Percentiles rank a stretch among this genome's conserved stretches.
Conservation (phyloP, 2,888 invertebrate species). For the Athalia cordata region DNA sequence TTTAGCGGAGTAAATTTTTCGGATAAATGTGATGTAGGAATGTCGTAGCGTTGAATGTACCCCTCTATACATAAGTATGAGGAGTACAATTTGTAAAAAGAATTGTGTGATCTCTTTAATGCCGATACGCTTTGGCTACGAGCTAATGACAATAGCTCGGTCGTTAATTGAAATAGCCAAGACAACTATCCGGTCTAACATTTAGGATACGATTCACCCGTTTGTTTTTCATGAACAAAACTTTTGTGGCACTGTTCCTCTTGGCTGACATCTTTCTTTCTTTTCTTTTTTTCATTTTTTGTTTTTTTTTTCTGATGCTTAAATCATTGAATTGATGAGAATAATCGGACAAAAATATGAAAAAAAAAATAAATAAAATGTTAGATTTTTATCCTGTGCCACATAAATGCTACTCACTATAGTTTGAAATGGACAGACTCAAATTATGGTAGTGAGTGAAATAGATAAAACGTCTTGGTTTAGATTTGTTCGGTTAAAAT, state of each 20-base stretch:
- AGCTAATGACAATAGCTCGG: conserved; percentile 39
- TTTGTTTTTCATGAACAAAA: conserved; percentile 2
- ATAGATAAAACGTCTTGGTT: conserved; percentile 26
- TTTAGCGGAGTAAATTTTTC: conserved; percentile 6
- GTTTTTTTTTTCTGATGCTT: not conserved
- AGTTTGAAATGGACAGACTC: too few relatives aligned
- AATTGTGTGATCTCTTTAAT: conserved; percentile 61
- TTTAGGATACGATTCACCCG: not conserved
- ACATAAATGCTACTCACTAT: too few relatives aligned
- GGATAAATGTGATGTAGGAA: not conserved
- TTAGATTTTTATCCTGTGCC: too few relatives aligned
- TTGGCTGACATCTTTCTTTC: too few relatives aligned
- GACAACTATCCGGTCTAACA: conserved; percentile 9
- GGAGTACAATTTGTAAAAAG: conserved; percentile 20
- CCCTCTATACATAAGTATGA: not conserved
- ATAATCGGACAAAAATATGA: too few relatives aligned
- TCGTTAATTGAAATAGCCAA: conserved; percentile 32
- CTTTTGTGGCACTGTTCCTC: not conserved
- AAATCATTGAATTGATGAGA: not conserved
- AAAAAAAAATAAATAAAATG: too few relatives aligned
- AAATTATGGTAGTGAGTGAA: not conserved
- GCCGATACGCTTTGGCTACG: conserved; percentile 53
- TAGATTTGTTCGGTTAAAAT: conserved; percentile 56
- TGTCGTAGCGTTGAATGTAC: conserved; percentile 4
- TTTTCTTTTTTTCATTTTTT: not conserved